Evolutionary conservation across 1,140 invertebrate genomes (phyloP), one percentile per base, ranked within the genome.

Genomic region (Belonocnema kinseyi): DNA sequence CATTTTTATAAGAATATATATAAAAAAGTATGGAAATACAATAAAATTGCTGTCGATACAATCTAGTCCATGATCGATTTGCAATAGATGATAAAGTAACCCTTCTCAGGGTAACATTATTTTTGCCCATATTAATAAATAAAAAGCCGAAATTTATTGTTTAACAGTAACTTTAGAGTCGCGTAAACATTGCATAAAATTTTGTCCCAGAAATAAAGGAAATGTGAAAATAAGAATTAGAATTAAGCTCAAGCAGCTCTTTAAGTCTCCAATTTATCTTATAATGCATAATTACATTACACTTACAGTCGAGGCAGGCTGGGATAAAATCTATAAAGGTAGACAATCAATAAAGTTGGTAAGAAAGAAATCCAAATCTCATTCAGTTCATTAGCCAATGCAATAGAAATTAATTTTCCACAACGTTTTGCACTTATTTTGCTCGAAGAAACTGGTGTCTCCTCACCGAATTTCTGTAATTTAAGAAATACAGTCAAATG

Each of bases 321-420:
- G 0, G 96, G 95, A 76, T 93, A 94, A 84, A 96, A 96, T 54
- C 93, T 92, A 46, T 46, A 10, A 1, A 94, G 66, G 86, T 97
- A 97, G 10, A 91, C 86, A 7, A 96, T 78, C 3, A 92, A 86
- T n/a, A 97, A 90, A 2, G 95, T 77, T 0, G 94, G 94, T 74
- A 95, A 93, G 3, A 93, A 72, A 17, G 91, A 92, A 79, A 97
- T 96, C 96, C 96, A 98, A 2, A 93, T 93, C 91, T 97, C 95
- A 72, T 94, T 88, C 73, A 96, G 81, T 89, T 94, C 93, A 88
- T 97, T 97, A 14, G 95, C 95, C 51, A 97, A 92, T 14, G 96
- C 95, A 17, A 96, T 89, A 0, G 94, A 94, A 89, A 94, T 95
- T 6, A 97, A 89, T 80, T 94, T 86, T 1, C 93, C 96, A 91